phyloP scores from a whole-genome alignment of 2,888 invertebrate species.

The Didymodactylos carnosus region DNA sequence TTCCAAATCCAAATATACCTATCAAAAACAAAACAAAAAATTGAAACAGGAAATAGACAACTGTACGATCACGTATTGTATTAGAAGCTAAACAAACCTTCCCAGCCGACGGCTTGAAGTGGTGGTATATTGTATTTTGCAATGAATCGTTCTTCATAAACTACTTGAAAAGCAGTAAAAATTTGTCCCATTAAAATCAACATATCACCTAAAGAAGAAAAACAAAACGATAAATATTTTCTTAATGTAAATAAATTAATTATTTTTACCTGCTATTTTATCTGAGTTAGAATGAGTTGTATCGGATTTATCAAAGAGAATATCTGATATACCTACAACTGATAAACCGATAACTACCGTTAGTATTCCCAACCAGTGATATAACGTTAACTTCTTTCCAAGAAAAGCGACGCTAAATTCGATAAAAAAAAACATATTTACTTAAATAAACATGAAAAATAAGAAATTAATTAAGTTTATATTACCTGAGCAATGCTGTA shows the following conservation, averaged over 20 bases:
- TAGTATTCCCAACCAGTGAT: constrained; percentile 37
- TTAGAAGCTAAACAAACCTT: constrained; percentile 41
- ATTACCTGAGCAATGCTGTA: not conserved
- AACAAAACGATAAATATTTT: not conserved
- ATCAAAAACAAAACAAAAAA: constrained; percentile 16
- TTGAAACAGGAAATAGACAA: constrained; percentile 19
- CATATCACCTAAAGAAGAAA: constrained; percentile 36
- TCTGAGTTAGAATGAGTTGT: constrained; percentile 18
- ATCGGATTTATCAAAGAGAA: constrained; percentile 20
- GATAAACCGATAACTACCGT: constrained; percentile 31
- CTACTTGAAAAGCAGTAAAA: constrained; percentile 71
- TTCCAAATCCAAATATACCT: constrained; percentile 49
- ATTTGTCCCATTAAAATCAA: constrained; percentile 48
- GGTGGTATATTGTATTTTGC: constrained; percentile 63
- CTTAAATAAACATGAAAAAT: not conserved
- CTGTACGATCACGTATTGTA: not conserved
- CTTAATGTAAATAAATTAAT: constrained; percentile 58
- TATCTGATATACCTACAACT: constrained; percentile 29
- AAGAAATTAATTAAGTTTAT: not conserved
- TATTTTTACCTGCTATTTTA: constrained; percentile 16
- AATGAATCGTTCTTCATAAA: constrained; percentile 76
- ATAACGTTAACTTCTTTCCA: constrained; percentile 23
- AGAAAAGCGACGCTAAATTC: constrained; percentile 26
- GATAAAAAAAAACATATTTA: constrained; percentile 21
- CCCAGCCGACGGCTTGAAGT: constrained; percentile 76